Percentiles rank a stretch among this genome's conserved stretches.
phyloP scores from a whole-genome alignment of 2,888 invertebrate genomes.

The Drosophila atroscutellata region DNA sequence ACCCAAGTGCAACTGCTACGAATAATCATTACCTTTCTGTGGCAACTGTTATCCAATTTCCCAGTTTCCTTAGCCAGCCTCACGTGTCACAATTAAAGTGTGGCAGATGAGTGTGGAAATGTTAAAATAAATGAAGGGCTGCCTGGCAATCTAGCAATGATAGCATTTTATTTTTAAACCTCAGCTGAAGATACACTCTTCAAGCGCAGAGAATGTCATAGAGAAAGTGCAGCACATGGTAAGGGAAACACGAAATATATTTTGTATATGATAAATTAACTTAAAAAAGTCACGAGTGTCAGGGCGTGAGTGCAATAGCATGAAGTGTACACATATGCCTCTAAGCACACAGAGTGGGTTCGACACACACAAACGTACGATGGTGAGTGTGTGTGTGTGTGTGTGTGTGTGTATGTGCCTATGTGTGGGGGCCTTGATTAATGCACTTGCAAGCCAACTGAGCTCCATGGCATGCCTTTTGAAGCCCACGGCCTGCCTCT shows the following conservation, averaged over 20 bases:
- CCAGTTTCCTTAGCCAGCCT: slow-evolving; percentile 40
- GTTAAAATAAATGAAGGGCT: slow-evolving; percentile 63
- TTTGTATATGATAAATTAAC: slow-evolving; percentile 70
- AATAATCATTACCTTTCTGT: slow-evolving; percentile 74
- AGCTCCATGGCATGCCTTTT: slow-evolving; percentile 51
- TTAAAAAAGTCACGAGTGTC: slow-evolving; percentile 79
- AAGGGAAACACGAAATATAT: slow-evolving; percentile 18
- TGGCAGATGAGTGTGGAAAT: slow-evolving; percentile 46
- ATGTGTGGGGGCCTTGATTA: slow-evolving; percentile 74
- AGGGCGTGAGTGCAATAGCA: slow-evolving; percentile 73
- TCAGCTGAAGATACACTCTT: slow-evolving; percentile 30
- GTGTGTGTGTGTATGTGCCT: slow-evolving; percentile 26
- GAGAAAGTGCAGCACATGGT: slow-evolving; percentile 47
- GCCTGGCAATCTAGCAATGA: slow-evolving; percentile 37
- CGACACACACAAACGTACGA: slow-evolving; percentile 5
- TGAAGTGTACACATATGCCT: slow-evolving; percentile 46
- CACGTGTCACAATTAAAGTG: slow-evolving; percentile 73
- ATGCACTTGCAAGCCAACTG: slow-evolving; percentile 68
- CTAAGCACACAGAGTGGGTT: slow-evolving; percentile 32
- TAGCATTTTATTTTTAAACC: slow-evolving; percentile 52
- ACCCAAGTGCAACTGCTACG: slow-evolving; percentile 53
- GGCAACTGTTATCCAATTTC: slow-evolving; percentile 63
- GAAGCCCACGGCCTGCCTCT: slow-evolving; percentile 60
- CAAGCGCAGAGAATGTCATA: slow-evolving; percentile 23
- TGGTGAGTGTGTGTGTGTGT: slow-evolving; percentile 13